Evolutionary conservation across 1,140 invertebrate genomes (phyloP), one percentile per base, ranked within the genome.

Genomic region (Hypsibius dujardini): DNA sequence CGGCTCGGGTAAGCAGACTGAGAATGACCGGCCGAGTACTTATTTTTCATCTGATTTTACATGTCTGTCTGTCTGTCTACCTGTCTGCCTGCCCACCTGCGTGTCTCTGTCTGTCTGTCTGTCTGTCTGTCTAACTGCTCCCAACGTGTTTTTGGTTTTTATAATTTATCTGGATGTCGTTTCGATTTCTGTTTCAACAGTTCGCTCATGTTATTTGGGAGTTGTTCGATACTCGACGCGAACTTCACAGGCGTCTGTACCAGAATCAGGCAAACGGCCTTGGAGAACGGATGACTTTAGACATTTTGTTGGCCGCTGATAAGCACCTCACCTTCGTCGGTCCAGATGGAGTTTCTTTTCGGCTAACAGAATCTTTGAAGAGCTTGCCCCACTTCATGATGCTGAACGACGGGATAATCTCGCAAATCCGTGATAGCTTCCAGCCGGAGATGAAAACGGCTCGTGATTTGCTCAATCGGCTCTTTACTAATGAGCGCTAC

Each of bases 201-300:
- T n/a, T n/a, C n/a, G n/a, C n/a, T n/a, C n/a, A n/a, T n/a, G n/a
- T n/a, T n/a, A n/a, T n/a, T n/a, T 80, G 80, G 73, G 78, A 83
- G 71, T 81, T 83, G 78, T 83, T 81, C 72, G 76, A 78, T 47
- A 80, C 79, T 1, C 73, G 82, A 67, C 76, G 77, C 40, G 75
- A 77, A 7, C 75, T 84, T 7, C 82, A 84, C 74, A 75, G 77
- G 46, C 75, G 75, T 47, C 82, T 82, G 1, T 84, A 84, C 74
- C 82, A 84, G 72, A 83, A 84, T 73, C 78, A 77, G 69, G 79
- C 80, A 42, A 76, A 73, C 2, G 78, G 77, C 67, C 76, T 78
- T 14, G 77, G 83, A 59, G 82, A 83, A 70, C 73, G 72, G 70
- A 84, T 83, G 83, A 7, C n/a, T 7, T 7, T 56, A 7, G 50